Evolutionary conservation across 2,797 vertebrate genomes (phyloP).

Genomic region (Syngnathus rostellatus): DNA sequence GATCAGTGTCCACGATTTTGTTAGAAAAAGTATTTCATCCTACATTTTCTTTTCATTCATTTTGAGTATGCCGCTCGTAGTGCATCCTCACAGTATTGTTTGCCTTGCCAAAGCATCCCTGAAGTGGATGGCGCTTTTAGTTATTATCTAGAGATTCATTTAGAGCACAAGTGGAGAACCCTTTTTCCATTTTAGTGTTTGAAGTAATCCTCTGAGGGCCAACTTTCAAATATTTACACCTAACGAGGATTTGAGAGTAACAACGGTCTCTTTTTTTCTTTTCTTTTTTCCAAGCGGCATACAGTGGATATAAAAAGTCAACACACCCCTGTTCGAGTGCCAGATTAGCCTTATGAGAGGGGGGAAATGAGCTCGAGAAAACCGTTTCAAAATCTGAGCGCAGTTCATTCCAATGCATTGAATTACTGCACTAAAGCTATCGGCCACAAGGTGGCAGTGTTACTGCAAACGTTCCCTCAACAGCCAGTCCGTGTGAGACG

Average conservation of each 20-base stretch:
- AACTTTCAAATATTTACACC: neutral
- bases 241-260: neutral
- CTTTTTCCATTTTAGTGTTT: neutral
- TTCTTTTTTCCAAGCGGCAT: too few relatives aligned
- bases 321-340: too few relatives aligned
- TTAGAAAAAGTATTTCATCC: neutral
- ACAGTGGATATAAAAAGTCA: too few relatives aligned
- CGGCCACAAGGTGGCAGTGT: conserved; percentile 40
- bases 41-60: neutral
- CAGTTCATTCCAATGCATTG: neutral
- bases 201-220: neutral
- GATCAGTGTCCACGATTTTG: too few relatives aligned
- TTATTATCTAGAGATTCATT: neutral
- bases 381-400: too few relatives aligned
- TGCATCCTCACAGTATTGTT: neutral
- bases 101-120: neutral
- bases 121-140: neutral
- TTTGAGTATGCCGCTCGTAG: neutral
- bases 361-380: too few relatives aligned
- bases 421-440: neutral
- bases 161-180: neutral
- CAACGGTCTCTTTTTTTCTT: neutral
- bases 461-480: neutral
- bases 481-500: neutral
- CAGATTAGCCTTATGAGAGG: too few relatives aligned